Conservation (phyloP, 1,140 invertebrate species). For the Chrysomallon squamiferum region DNA sequence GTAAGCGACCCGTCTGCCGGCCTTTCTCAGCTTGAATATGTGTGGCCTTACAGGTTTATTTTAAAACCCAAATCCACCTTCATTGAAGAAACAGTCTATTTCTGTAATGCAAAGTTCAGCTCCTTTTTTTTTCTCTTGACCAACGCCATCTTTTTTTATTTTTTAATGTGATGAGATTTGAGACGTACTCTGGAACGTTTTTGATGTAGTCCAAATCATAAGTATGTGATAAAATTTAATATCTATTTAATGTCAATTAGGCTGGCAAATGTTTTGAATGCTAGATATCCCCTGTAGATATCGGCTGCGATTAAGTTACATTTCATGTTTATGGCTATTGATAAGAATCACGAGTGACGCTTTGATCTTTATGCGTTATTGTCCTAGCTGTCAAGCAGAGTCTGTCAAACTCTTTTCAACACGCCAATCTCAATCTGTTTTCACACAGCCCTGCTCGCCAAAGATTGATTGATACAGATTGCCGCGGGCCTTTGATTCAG, state of each 20-base stretch:
- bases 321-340: slow-evolving; percentile 17
- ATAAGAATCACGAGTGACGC: slow-evolving; percentile 33
- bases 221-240: neutral
- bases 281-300: neutral
- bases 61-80: no score
- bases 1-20: no score
- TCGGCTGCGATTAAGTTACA: slow-evolving; percentile 5
- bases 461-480: slow-evolving; percentile 55
- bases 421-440: slow-evolving; percentile 54
- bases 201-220: no score
- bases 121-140: no score
- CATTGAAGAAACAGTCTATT: no score
- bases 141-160: no score
- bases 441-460: slow-evolving; percentile 47
- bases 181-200: no score
- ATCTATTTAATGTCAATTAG: slow-evolving; percentile 6
- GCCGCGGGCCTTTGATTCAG: slow-evolving; percentile 41
- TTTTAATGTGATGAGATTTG: no score
- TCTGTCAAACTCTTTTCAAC: slow-evolving; percentile 48
- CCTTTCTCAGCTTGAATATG: no score
- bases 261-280: slow-evolving; percentile 4
- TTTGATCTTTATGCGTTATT: slow-evolving; percentile 46
- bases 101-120: no score
- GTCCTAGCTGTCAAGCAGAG: slow-evolving; percentile 44
- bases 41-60: no score